Conservation (phyloP, 1,140 invertebrate species). For the Leptoteleia sp. region DNA sequence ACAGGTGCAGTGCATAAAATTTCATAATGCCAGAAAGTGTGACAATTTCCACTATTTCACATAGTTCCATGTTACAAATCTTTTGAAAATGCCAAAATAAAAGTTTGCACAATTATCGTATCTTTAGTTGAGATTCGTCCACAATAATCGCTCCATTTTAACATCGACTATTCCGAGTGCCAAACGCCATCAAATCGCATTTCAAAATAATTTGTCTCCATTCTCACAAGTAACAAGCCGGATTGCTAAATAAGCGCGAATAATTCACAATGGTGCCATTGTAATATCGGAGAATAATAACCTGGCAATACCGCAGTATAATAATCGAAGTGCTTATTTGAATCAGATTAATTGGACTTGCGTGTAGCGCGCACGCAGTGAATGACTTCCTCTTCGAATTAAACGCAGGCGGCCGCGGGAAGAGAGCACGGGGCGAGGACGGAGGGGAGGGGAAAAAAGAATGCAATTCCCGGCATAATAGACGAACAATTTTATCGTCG, state of each 20-base stretch:
- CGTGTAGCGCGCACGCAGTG: slow-evolving; percentile 2
- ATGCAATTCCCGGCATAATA: slow-evolving; percentile 24
- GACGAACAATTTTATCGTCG: slow-evolving; percentile 31
- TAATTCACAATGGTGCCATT: slow-evolving; percentile 24
- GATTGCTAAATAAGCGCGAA: slow-evolving; percentile 11
- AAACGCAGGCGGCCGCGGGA: not conserved
- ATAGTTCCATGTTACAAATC: too few relatives aligned
- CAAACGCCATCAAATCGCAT: slow-evolving; percentile 19
- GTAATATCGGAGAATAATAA: slow-evolving; percentile 28
- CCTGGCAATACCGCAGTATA: slow-evolving; percentile 4
- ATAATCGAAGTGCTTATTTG: slow-evolving; percentile 32
- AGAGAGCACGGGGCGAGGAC: not conserved
- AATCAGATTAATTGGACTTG: slow-evolving; percentile 36
- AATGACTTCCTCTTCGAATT: slow-evolving; percentile 16
- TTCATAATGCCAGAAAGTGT: too few relatives aligned
- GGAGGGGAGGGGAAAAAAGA: slow-evolving; percentile 4
- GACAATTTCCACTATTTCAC: too few relatives aligned
- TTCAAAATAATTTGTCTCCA: slow-evolving; percentile 30
- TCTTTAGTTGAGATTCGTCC: not conserved
- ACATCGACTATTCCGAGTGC: not conserved
- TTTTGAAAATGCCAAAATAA: too few relatives aligned
- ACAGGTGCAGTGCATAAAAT: too few relatives aligned
- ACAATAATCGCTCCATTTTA: slow-evolving; percentile 34
- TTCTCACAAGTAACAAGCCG: slow-evolving; percentile 10
- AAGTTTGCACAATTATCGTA: too few relatives aligned